Evolutionary conservation across 2,113 vertebrate genomes (phyloP).

Genomic region (Stigmatopora argus): DNA sequence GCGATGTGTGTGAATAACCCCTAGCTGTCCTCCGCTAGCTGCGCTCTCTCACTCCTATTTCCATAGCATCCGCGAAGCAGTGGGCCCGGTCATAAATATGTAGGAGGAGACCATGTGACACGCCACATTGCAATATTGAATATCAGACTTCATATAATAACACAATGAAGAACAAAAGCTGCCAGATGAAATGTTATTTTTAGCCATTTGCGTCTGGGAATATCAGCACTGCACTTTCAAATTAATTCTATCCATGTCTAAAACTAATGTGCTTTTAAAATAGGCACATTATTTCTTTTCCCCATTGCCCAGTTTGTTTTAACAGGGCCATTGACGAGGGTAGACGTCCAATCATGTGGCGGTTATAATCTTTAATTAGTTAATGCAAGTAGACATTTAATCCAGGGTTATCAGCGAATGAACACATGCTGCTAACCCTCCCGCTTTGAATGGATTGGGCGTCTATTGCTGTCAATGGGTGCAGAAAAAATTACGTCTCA

Average conservation of each 20-base stretch:
- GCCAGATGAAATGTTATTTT: neutral
- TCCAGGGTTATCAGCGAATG: too few species aligned
- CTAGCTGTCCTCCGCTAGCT: slow-evolving; percentile 36
- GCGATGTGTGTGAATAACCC: slow-evolving; percentile 34
- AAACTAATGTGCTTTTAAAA: neutral
- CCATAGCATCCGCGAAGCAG: slow-evolving; percentile 30
- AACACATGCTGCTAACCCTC: too few species aligned
- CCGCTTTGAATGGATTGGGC: too few species aligned
- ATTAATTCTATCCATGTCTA: neutral
- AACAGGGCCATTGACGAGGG: too few species aligned
- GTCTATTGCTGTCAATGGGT: too few species aligned
- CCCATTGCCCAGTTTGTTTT: neutral
- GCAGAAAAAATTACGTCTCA: neutral
- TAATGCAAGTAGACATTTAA: too few species aligned
- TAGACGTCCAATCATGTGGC: too few species aligned
- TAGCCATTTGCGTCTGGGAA: neutral
- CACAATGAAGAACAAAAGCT: neutral
- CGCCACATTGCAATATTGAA: neutral
- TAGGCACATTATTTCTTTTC: neutral
- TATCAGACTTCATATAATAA: neutral
- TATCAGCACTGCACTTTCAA: neutral
- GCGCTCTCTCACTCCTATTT: slow-evolving; percentile 37
- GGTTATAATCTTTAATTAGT: too few species aligned
- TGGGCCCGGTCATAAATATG: slow-evolving; percentile 20
- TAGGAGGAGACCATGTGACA: slow-evolving; percentile 10